A percentile compares a stretch with the other conserved stretches of the same genome.
Conservation (phyloP, 2,113 vertebrate genomes). For the Cervus canadensis region DNA sequence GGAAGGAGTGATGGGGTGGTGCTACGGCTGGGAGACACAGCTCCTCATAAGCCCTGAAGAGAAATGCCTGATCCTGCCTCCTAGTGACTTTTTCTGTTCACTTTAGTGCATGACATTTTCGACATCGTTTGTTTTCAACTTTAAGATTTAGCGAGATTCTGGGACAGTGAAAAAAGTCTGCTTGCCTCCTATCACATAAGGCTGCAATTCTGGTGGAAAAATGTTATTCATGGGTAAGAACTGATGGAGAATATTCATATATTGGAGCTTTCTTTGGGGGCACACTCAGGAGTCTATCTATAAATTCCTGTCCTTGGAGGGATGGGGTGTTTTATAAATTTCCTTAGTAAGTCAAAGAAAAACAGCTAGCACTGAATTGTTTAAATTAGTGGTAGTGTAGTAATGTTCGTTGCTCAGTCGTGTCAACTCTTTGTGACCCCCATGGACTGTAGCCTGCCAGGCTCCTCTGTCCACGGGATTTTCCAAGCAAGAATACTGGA, state of each 20-base stretch:
- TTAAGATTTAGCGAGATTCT: not conserved
- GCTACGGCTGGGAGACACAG: not conserved
- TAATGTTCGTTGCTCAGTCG: fast-evolving
- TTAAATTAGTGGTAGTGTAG: not conserved
- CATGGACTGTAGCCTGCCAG: not conserved
- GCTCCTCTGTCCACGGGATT: not conserved
- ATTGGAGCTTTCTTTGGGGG: not conserved
- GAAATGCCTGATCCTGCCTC: not conserved
- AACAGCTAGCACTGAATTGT: not conserved
- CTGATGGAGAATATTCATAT: not conserved
- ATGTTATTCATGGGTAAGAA: not conserved
- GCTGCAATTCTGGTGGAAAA: not conserved
- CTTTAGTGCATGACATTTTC: not conserved
- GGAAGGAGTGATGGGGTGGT: not conserved
- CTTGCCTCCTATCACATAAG: not conserved
- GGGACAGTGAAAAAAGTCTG: not conserved
- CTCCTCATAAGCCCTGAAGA: not conserved
- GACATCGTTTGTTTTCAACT: not conserved
- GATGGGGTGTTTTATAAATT: not conserved
- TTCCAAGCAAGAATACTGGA: not conserved
- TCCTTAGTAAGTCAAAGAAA: not conserved
- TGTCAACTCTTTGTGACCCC: not conserved
- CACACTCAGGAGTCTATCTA: not conserved
- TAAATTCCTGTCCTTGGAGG: not conserved
- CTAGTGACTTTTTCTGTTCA: not conserved